Evolutionary conservation across 2,113 vertebrate genomes (phyloP).

Genomic region (Cynocephalus volans): DNA sequence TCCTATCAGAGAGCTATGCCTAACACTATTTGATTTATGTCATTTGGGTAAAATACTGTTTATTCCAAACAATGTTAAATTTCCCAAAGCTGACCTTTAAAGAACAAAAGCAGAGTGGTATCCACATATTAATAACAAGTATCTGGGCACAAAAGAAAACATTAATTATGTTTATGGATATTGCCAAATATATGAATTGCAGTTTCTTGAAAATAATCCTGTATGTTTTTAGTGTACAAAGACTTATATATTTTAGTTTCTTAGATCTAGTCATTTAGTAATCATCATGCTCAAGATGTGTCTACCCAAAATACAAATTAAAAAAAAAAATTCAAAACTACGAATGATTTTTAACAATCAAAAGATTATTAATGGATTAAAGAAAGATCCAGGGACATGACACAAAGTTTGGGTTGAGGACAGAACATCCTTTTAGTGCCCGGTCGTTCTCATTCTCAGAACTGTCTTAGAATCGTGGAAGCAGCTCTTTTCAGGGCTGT

Average conservation of each 20-base stretch:
- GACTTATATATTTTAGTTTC: neutral
- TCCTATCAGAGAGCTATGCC: too few relatives aligned
- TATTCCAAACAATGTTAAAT: neutral
- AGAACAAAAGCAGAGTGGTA: neutral
- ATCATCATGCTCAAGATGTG: neutral
- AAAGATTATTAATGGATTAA: neutral
- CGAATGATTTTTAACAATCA: neutral
- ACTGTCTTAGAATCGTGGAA: neutral
- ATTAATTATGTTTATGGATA: neutral
- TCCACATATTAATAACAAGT: neutral
- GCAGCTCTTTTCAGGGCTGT: fast-evolving
- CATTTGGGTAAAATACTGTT: neutral
- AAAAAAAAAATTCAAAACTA: neutral
- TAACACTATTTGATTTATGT: neutral
- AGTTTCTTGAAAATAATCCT: neutral
- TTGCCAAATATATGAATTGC: neutral
- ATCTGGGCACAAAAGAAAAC: neutral
- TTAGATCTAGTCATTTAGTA: neutral
- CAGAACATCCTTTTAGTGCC: neutral
- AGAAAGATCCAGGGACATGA: neutral
- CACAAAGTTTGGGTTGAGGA: neutral
- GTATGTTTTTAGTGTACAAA: neutral
- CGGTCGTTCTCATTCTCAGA: fast-evolving
- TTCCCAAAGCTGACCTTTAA: neutral
- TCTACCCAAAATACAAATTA: neutral